Conservation (phyloP, 1,140 invertebrate genomes). For the Ceratosolen fusciceps region DNA sequence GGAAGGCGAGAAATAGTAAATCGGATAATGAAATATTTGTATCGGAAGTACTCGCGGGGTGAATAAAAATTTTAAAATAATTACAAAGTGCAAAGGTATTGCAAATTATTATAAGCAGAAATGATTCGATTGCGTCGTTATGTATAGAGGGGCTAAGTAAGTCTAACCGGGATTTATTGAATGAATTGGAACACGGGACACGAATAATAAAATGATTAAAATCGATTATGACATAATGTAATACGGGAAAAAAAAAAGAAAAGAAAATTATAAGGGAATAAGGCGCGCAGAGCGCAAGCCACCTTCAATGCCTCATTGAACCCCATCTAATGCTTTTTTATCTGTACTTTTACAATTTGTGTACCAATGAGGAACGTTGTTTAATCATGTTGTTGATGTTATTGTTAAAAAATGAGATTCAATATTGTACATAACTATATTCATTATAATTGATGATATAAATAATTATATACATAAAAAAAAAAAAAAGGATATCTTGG, state of each 20-base stretch:
- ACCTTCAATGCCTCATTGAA: constrained; percentile 71
- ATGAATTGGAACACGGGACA: constrained; percentile 26
- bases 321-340: constrained; percentile 72
- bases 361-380: constrained; percentile 73
- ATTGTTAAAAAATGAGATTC: constrained; percentile 74
- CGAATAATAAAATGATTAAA: constrained; percentile 33
- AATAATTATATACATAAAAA: constrained; percentile 73
- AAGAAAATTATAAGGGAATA: constrained; percentile 58
- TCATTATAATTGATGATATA: constrained; percentile 73
- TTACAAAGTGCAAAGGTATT: background rate
- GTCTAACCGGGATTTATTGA: constrained; percentile 4
- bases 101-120: constrained; percentile 13
- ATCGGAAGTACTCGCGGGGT: constrained; percentile 2
- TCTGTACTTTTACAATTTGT: constrained; percentile 73
- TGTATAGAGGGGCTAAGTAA: constrained; percentile 1
- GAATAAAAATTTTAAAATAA: constrained; percentile 7
- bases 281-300: constrained; percentile 66
- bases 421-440: constrained; percentile 73
- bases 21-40: background rate
- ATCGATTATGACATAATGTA: constrained; percentile 45
- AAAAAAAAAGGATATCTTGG: too few species aligned
- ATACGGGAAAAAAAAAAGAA: constrained; percentile 47
- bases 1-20: background rate
- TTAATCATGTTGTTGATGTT: constrained; percentile 74
- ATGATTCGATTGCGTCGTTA: constrained; percentile 16